phyloP scores from a whole-genome alignment of 2,888 invertebrate genomes.

The Andrena camellia region DNA sequence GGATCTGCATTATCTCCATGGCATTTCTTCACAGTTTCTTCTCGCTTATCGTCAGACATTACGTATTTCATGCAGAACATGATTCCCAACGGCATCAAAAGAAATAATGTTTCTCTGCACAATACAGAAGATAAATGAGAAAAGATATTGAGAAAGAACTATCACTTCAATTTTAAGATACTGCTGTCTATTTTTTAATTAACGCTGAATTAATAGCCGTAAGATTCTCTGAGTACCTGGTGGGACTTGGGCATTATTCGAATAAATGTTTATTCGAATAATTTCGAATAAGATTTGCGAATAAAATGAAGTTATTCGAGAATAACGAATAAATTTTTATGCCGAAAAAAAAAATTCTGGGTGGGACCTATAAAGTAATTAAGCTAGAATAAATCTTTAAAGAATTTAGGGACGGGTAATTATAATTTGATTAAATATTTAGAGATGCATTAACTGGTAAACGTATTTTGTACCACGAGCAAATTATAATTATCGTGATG shows the following conservation, averaged over 20 bases:
- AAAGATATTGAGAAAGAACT: background rate
- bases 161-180: background rate
- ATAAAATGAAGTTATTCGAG: no score
- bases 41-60: slow-evolving; percentile 14
- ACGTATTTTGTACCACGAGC: background rate
- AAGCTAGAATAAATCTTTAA: background rate
- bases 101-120: background rate
- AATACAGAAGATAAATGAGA: background rate
- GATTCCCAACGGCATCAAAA: slow-evolving; percentile 1
- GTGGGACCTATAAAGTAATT: background rate
- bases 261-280: no score
- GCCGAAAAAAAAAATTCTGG: background rate
- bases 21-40: slow-evolving; percentile 33
- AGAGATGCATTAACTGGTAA: background rate
- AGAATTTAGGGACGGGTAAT: background rate
- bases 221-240: no score
- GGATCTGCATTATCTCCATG: slow-evolving; percentile 19
- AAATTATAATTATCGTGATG: slow-evolving; percentile 3
- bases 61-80: background rate
- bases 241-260: no score
- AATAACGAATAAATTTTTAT: background rate
- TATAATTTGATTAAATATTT: background rate
- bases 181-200: background rate
- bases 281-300: no score
- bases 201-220: no score